phyloP scores from a whole-genome alignment of 2,113 vertebrate genomes.

The Pollachius pollachius region DNA sequence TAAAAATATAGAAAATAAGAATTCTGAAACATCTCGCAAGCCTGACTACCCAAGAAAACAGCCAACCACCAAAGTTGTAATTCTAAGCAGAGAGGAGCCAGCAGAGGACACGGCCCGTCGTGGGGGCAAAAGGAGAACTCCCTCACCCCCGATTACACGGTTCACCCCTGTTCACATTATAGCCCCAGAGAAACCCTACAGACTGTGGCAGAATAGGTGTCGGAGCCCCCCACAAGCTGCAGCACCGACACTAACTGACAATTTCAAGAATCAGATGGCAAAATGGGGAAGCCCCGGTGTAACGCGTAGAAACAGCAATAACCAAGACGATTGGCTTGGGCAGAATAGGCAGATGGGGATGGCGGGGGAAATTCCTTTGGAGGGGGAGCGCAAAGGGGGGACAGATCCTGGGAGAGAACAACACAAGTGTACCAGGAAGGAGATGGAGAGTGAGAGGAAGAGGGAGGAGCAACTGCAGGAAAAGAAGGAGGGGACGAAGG shows the following conservation, averaged over 20 bases:
- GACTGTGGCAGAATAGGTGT: conserved; percentile 57
- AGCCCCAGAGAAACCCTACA: conserved; percentile 60
- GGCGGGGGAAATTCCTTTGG: conserved; percentile 53
- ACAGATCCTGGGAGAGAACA: conserved; percentile 30
- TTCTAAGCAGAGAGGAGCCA: conserved; percentile 36
- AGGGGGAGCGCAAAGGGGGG: conserved; percentile 34
- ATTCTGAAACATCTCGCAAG: conserved; percentile 24
- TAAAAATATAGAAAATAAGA: conserved; percentile 12
- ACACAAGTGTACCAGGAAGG: conserved; percentile 30
- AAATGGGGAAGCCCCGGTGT: conserved; percentile 64
- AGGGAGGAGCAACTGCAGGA: conserved; percentile 60
- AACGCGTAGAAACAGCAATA: conserved; percentile 52
- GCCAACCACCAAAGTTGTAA: conserved; percentile 24
- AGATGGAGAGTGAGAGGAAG: conserved; percentile 50
- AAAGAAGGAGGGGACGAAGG: conserved; percentile 64
- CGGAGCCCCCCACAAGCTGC: conserved; percentile 42
- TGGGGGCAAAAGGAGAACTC: conserved; percentile 49
- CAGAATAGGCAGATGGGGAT: conserved; percentile 53
- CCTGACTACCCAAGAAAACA: conserved; percentile 28
- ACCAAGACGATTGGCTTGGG: conserved; percentile 54
- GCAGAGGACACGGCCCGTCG: conserved; percentile 48
- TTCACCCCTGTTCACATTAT: conserved; percentile 71
- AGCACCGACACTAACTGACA: conserved; percentile 41
- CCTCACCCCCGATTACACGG: conserved; percentile 64
- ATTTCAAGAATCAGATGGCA: conserved; percentile 52